Evolutionary conservation across 2,797 vertebrate genomes (phyloP).

Genomic region (Melanotaenia boesemani): DNA sequence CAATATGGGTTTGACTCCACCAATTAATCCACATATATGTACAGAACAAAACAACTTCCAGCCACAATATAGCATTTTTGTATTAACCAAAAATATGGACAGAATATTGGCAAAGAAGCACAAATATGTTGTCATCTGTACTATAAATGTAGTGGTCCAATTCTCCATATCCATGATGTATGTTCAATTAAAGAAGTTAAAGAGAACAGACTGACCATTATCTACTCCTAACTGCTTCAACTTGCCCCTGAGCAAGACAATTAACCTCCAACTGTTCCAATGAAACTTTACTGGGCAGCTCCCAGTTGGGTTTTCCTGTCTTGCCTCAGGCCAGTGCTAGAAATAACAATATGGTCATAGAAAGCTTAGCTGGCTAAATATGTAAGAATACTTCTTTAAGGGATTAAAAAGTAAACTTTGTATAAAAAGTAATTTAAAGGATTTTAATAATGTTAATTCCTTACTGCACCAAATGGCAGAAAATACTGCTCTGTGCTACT

Average conservation of each 20-base stretch:
- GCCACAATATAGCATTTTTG: constrained; percentile 1
- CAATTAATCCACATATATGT: constrained; percentile 25
- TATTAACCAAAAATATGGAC: constrained; percentile 12
- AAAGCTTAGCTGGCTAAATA: constrained; percentile 23
- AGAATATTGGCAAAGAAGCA: constrained; percentile 14
- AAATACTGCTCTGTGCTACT: too few relatives aligned
- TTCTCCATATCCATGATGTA: not conserved
- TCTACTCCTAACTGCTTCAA: constrained; percentile 23
- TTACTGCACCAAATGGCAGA: not conserved
- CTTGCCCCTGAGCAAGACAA: constrained; percentile 46
- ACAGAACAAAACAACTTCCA: not conserved
- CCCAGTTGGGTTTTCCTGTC: constrained; percentile 33
- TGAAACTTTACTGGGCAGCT: constrained; percentile 42
- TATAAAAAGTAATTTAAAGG: not conserved
- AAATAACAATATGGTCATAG: constrained; percentile 50
- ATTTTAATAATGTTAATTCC: not conserved
- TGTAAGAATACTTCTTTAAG: constrained; percentile 14
- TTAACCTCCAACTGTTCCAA: constrained; percentile 56
- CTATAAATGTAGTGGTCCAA: not conserved
- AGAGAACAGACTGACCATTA: constrained; percentile 40
- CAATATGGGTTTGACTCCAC: constrained; percentile 1
- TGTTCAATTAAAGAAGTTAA: constrained; percentile 28
- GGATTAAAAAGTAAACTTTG: constrained; percentile 9
- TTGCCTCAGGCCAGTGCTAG: constrained; percentile 39
- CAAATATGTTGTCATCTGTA: constrained; percentile 18